Percentiles rank a stretch among this genome's conserved stretches.
phyloP scores from a whole-genome alignment of 2,888 invertebrate genomes.

The Sesia apiformis region DNA sequence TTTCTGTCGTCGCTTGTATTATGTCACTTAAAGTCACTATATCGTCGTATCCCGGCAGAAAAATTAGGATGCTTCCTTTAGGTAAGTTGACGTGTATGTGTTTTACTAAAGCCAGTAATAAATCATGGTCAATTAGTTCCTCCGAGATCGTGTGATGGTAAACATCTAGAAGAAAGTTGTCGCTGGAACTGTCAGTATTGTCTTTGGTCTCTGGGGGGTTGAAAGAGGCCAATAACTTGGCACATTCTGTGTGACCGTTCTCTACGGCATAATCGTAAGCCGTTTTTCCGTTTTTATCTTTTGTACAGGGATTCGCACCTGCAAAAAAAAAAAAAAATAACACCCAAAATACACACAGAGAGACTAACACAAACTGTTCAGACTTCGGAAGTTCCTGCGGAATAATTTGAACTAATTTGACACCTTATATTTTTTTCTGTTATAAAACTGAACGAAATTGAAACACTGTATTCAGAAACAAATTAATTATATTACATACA shows the following conservation, averaged over 20 bases:
- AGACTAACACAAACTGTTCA: too few relatives aligned
- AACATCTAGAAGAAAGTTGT: constrained; percentile 77
- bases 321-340: constrained; percentile 5
- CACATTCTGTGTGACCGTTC: constrained; percentile 76
- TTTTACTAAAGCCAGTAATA: constrained; percentile 77
- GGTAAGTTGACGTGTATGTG: constrained; percentile 76
- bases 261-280: constrained; percentile 82
- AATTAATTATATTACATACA: too few relatives aligned
- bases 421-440: too few relatives aligned
- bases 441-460: too few relatives aligned
- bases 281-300: constrained; percentile 78
- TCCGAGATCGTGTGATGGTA: constrained; percentile 85
- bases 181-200: constrained; percentile 44
- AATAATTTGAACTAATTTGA: too few relatives aligned
- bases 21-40: constrained; percentile 84
- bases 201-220: constrained; percentile 22
- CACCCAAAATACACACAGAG: too few relatives aligned
- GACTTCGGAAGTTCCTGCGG: too few relatives aligned
- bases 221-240: constrained; percentile 72
- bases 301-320: constrained; percentile 75
- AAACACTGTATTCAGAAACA: too few relatives aligned
- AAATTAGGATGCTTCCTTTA: constrained; percentile 87
- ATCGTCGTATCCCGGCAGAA: constrained; percentile 95
- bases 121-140: constrained; percentile 82
- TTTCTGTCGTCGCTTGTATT: constrained; percentile 69